These are phyloP conservation scores for Agriopis leucophaearia DNA, from an alignment of 2,888 invertebrate species.

Conservation along the genomic window DNA sequence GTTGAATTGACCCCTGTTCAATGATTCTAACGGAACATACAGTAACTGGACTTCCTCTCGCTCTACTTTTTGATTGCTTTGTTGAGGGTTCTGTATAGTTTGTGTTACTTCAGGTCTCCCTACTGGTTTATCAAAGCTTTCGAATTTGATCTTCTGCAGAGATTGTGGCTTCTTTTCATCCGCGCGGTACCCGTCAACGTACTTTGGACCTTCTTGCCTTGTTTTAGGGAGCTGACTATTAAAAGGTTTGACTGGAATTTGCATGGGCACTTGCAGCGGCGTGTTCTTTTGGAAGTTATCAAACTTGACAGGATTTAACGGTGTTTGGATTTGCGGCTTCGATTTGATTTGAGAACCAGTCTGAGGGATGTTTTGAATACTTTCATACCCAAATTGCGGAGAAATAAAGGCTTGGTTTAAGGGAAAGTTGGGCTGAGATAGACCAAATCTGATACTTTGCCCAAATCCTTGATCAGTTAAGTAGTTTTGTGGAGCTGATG, in stretches of 20 bases:
- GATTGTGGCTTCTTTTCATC: slow-evolving; percentile 72
- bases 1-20: slow-evolving; percentile 84
- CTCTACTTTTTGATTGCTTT: slow-evolving; percentile 65
- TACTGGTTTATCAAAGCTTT: slow-evolving; percentile 61
- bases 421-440: slow-evolving; percentile 75
- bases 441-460: slow-evolving; percentile 75
- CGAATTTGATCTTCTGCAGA: slow-evolving; percentile 75
- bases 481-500: slow-evolving; percentile 80
- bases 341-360: slow-evolving; percentile 61
- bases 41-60: slow-evolving; percentile 91
- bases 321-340: slow-evolving; percentile 55
- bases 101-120: slow-evolving; percentile 54
- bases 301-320: slow-evolving; percentile 65
- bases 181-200: slow-evolving; percentile 76
- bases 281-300: slow-evolving; percentile 59
- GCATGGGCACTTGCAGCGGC: slow-evolving; percentile 36
- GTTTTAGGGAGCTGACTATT: slow-evolving; percentile 56
- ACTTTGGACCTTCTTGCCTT: slow-evolving; percentile 69
- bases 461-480: slow-evolving; percentile 78
- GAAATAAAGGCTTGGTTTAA: slow-evolving; percentile 75
- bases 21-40: slow-evolving; percentile 93
- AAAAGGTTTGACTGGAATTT: slow-evolving; percentile 64
- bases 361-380: slow-evolving; percentile 56
- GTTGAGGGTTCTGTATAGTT: slow-evolving; percentile 45
- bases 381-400: slow-evolving; percentile 71